Evolutionary conservation across 2,797 vertebrate species (phyloP).

Genomic region (Ispidina picta): DNA sequence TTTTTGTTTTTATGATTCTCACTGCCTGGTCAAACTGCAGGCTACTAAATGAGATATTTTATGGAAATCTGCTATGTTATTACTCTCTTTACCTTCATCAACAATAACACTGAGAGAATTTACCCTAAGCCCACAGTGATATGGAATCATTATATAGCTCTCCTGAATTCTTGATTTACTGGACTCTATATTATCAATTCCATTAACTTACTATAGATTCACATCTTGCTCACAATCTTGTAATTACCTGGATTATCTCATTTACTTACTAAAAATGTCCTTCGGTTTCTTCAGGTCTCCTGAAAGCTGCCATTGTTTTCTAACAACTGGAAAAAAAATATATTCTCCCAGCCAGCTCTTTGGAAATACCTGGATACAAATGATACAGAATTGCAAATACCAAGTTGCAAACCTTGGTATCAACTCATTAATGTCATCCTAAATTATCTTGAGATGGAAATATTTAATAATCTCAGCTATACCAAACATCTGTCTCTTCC

Average conservation of each 20-base stretch:
- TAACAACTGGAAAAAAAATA: not conserved
- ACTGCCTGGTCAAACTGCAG: not conserved
- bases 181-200: not conserved
- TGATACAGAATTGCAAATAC: not conserved
- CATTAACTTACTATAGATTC: not conserved
- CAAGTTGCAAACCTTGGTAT: not conserved
- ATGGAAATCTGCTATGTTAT: not conserved
- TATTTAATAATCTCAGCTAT: constrained; percentile 15
- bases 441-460: constrained; percentile 26
- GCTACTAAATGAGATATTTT: not conserved
- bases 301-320: not conserved
- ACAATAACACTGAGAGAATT: not conserved
- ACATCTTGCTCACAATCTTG: not conserved
- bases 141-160: not conserved
- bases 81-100: not conserved
- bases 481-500: constrained; percentile 8
- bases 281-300: not conserved
- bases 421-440: constrained; percentile 20
- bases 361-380: not conserved
- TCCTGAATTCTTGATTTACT: not conserved
- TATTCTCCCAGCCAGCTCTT: not conserved
- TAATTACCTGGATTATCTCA: not conserved
- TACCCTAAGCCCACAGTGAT: not conserved
- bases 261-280: not conserved
- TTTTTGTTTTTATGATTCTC: not conserved